phyloP scores from a whole-genome alignment of 2,888 invertebrate species.

The Temnothorax ravouxi region DNA sequence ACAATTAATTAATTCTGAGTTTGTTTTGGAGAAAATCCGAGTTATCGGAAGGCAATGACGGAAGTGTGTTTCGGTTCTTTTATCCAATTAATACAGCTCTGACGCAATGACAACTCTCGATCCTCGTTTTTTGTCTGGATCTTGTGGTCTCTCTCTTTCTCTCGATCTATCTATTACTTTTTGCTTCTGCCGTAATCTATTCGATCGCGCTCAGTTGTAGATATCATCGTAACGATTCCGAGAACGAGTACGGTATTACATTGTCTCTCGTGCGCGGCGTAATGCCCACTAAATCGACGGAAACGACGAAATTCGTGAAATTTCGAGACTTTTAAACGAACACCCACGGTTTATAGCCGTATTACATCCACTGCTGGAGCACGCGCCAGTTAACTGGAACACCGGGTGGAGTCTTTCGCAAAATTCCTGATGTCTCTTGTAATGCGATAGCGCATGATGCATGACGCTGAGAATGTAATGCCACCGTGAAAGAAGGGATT shows the following conservation, averaged over 20 bases:
- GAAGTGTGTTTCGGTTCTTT: slow-evolving; percentile 43
- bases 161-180: not conserved
- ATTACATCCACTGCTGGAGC: slow-evolving; percentile 47
- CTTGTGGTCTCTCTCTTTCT: not conserved
- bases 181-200: slow-evolving; percentile 13
- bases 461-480: slow-evolving; percentile 37
- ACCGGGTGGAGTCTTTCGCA: slow-evolving; percentile 50
- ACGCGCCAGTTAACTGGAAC: slow-evolving; percentile 50
- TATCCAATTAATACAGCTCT: slow-evolving; percentile 42
- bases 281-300: slow-evolving; percentile 39
- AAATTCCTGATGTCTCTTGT: slow-evolving; percentile 66
- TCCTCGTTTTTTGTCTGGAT: not conserved
- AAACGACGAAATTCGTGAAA: slow-evolving; percentile 53
- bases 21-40: slow-evolving; percentile 39
- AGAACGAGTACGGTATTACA: slow-evolving; percentile 8
- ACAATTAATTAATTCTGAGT: slow-evolving; percentile 8
- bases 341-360: slow-evolving; percentile 35
- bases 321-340: slow-evolving; percentile 53
- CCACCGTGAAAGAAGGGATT: slow-evolving; percentile 61
- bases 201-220: slow-evolving; percentile 3
- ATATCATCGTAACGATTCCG: slow-evolving; percentile 15
- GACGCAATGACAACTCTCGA: not conserved
- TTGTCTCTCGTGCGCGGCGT: slow-evolving; percentile 8
- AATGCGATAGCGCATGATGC: slow-evolving; percentile 60
- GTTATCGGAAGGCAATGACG: slow-evolving; percentile 52